Base-by-base conservation (phyloP, 2,797 vertebrate species). In the Enteromius treurensis region DNA sequence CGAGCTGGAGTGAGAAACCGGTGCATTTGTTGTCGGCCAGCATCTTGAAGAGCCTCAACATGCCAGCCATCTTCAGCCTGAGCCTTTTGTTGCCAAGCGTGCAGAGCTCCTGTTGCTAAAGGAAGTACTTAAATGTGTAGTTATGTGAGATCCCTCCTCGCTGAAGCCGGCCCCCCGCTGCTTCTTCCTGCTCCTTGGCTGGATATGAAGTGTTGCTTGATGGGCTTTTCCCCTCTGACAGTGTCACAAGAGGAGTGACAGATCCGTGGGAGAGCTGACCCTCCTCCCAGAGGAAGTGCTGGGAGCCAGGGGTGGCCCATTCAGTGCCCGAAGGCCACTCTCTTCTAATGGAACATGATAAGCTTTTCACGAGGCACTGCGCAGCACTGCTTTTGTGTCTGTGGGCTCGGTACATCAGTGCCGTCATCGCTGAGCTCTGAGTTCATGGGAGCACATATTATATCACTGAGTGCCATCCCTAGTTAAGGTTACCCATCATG, bases 41-140 rank as follows among this genome's bases (percentile, higher is more conserved):
- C 79, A 81, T 85, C 86, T 83, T 62, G 71, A 83, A 77, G 60
- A 51, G 69, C 62, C 62, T 76, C 69, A 69, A 79, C 73, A 70
- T 68, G 79, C 67, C 55, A 80, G 73, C 51, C 73, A 64, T 84
- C 78, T 80, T 58, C 79, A 79, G 79, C 37, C 82, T 77, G 71
- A 81, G 77, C 76, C 79, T 83, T 84, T 86, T 86, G 84, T 87
- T 88, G 86, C 84, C 79, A 84, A 88, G 84, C 68, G 73, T 74
- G 55, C 62, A 45, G 69, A 77, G 37, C 69, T 80, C 70, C 70
- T 84, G 82, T 88, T 80, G 79, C 76, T 84, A 67, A 88, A 87
- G 86, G 86, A 88, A 87, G 84, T 83, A 89, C 84, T 89, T 87
- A 87, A 86, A 86, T 77, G 80, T 87, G 84, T 84, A 86, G 84